Conservation (phyloP, 2,113 vertebrate genomes). For the Leptodactylus fuscus region DNA sequence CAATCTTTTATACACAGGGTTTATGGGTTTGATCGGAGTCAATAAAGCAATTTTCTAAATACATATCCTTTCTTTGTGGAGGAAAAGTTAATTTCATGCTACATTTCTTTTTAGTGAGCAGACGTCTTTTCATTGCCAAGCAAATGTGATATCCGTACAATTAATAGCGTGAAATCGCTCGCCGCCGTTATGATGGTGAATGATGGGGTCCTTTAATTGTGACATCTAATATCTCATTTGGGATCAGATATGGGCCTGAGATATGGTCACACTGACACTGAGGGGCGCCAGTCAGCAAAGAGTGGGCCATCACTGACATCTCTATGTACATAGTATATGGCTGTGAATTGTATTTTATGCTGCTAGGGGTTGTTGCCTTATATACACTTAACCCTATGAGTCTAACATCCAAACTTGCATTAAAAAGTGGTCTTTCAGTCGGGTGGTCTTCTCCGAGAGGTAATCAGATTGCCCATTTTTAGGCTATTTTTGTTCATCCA, state of each 20-base stretch:
- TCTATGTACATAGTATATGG: no score
- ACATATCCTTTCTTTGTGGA: no score
- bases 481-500: no score
- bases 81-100: background rate
- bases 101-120: background rate
- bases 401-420: no score
- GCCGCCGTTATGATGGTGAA: background rate
- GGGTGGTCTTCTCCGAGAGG: no score
- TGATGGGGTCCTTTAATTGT: background rate
- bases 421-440: no score
- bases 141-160: background rate
- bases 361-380: no score
- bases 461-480: no score
- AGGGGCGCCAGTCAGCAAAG: background rate
- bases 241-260: background rate
- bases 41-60: no score
- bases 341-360: background rate
- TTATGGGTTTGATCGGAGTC: no score
- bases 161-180: background rate
- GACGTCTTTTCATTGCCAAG: background rate
- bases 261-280: background rate
- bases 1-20: no score
- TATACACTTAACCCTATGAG: no score
- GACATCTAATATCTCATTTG: background rate
- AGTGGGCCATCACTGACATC: background rate